Conservation (phyloP, 2,113 vertebrate species). For the Panthera tigris region DNA sequence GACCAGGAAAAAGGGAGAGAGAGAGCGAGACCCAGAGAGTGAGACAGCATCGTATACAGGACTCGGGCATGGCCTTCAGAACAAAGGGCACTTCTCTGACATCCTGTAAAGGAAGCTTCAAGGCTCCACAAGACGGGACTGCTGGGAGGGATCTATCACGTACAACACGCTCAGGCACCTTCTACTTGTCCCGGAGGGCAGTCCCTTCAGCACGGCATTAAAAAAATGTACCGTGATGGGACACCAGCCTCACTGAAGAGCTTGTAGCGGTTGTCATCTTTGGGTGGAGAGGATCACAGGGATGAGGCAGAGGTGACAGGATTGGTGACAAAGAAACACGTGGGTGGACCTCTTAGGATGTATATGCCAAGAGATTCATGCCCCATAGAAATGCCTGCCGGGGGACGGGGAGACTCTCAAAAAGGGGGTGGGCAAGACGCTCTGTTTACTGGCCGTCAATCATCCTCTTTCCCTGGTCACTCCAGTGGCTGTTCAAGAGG, state of each 20-base stretch:
- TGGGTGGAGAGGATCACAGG: neutral
- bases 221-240: accelerated
- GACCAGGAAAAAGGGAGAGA: neutral
- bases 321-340: neutral
- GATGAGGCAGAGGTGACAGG: neutral
- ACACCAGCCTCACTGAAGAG: neutral
- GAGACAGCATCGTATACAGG: neutral
- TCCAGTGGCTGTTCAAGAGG: neutral
- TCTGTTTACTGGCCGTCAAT: neutral
- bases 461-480: neutral
- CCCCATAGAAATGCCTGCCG: neutral
- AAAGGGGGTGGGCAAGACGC: neutral
- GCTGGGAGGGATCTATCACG: neutral
- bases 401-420: neutral
- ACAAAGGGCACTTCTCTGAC: neutral
- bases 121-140: neutral
- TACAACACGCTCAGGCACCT: neutral
- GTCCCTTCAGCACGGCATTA: neutral
- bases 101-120: neutral
- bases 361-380: neutral
- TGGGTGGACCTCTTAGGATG: neutral
- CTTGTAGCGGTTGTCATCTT: neutral
- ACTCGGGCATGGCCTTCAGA: neutral
- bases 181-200: neutral
- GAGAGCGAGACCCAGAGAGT: neutral